A percentile compares a stretch with the other conserved stretches of the same genome.
phyloP scores from a whole-genome alignment of 2,888 invertebrate species.

The Lymantria dispar region DNA sequence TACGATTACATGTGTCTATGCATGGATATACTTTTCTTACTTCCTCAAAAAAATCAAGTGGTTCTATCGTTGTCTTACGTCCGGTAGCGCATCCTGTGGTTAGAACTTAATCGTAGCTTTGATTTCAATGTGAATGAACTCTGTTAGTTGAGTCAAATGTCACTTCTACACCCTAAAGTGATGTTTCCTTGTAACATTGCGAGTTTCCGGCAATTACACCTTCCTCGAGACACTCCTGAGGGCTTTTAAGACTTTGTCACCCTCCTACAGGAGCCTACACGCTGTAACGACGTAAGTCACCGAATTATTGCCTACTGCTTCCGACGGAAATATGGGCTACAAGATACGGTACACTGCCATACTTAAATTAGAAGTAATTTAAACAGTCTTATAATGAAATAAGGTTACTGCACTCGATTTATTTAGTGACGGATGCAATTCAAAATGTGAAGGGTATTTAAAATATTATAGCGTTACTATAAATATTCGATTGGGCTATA shows the following conservation, averaged over 20 bases:
- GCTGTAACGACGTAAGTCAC: conserved; percentile 71
- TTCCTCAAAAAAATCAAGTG: conserved; percentile 42
- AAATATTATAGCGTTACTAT: conserved; percentile 9
- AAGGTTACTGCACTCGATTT: conserved; percentile 12
- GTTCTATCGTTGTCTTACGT: conserved; percentile 21
- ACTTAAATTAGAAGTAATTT: conserved; percentile 43
- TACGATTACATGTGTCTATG: too few relatives aligned
- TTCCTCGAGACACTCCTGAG: conserved; percentile 66
- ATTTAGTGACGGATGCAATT: conserved; percentile 12
- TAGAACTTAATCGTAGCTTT: conserved; percentile 66
- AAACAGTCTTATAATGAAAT: conserved; percentile 31
- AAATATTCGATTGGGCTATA: conserved; percentile 8
- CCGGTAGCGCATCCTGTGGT: conserved; percentile 66
- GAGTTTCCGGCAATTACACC: conserved; percentile 76
- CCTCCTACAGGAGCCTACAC: conserved; percentile 58
- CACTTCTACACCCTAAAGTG: conserved; percentile 68
- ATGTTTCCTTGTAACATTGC: conserved; percentile 65
- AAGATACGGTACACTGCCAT: conserved; percentile 42
- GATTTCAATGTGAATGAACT: conserved; percentile 66
- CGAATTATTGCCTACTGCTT: conserved; percentile 60
- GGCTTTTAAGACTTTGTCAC: conserved; percentile 60
- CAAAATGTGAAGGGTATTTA: conserved; percentile 2
- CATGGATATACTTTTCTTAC: not conserved
- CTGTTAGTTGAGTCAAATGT: conserved; percentile 78
- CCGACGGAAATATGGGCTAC: conserved; percentile 75